These are phyloP conservation scores for Agrilus cyanescens DNA, from an alignment of 2,888 invertebrate genomes.

Conservation along the genomic window DNA sequence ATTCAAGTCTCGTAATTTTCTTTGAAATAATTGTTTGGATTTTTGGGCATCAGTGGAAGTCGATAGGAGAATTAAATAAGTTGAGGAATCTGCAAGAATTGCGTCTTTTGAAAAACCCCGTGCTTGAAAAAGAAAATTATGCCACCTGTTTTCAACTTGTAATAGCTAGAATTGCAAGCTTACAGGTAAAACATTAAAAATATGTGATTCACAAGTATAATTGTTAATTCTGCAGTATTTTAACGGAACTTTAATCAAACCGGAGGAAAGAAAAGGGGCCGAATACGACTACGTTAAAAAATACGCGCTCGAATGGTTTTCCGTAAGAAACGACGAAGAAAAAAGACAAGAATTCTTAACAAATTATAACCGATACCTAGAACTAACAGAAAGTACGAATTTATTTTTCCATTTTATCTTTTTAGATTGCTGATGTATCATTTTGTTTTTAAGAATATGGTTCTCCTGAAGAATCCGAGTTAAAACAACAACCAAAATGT, in stretches of 20 bases:
- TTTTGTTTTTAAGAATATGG: conserved; percentile 58
- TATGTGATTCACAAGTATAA: conserved; percentile 3
- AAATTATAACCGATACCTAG: conserved; percentile 65
- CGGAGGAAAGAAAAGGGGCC: conserved; percentile 67
- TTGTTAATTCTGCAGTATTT: conserved; percentile 39
- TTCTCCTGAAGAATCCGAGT: conserved; percentile 64
- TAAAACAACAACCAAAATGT: conserved; percentile 43
- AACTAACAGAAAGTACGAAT: conserved; percentile 60
- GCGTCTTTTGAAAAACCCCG: conserved; percentile 58
- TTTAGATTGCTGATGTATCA: conserved; percentile 3
- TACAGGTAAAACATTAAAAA: conserved; percentile 41
- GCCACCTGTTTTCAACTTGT: conserved; percentile 70
- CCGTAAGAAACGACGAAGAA: conserved; percentile 37
- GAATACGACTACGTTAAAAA: conserved; percentile 86
- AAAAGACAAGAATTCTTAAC: conserved; percentile 45
- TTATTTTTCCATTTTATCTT: conserved; percentile 1
- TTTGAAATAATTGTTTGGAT: background rate
- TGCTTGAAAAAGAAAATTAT: conserved; percentile 47
- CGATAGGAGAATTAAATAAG: conserved; percentile 75
- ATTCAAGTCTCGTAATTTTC: background rate
- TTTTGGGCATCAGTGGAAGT: conserved; percentile 55
- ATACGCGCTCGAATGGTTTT: conserved; percentile 62
- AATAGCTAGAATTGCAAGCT: conserved; percentile 65
- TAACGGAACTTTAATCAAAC: conserved; percentile 57
- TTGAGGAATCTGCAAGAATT: conserved; percentile 54